Percentiles rank a stretch among this genome's conserved stretches.
Conservation (phyloP, 2,888 invertebrate species). For the Agriopis marginaria region DNA sequence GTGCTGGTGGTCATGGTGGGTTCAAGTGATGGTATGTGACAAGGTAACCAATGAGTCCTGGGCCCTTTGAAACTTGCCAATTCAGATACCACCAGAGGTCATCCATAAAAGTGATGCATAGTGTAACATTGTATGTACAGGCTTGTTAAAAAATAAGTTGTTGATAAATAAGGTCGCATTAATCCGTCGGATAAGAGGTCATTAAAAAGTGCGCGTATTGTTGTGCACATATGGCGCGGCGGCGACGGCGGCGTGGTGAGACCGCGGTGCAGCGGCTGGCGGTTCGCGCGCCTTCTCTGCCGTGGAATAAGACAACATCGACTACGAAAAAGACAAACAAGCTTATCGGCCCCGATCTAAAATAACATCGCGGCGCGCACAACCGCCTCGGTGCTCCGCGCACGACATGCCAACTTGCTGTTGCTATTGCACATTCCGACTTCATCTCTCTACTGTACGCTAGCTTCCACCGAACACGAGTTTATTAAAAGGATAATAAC, state of each 20-base stretch:
- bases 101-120: background rate
- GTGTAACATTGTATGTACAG: background rate
- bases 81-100: background rate
- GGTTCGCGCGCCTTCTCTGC: conserved; percentile 19
- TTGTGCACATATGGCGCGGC: conserved; percentile 37
- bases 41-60: background rate
- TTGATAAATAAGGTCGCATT: background rate
- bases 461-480: background rate
- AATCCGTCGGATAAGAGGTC: conserved; percentile 14
- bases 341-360: conserved; percentile 67
- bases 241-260: conserved; percentile 6
- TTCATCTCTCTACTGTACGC: background rate
- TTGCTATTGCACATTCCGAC: conserved; percentile 46
- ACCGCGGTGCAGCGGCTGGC: background rate
- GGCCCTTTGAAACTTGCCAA: background rate
- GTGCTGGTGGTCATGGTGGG: too few relatives aligned
- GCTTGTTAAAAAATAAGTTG: background rate
- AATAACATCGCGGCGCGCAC: conserved; percentile 65
- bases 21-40: background rate
- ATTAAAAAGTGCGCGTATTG: conserved; percentile 27
- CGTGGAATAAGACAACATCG: conserved; percentile 40
- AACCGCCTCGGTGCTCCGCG: conserved; percentile 46
- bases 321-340: conserved; percentile 64
- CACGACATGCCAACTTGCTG: conserved; percentile 56
- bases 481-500: background rate